Conservation (phyloP, 2,113 vertebrate species). For the Pipa parva region DNA sequence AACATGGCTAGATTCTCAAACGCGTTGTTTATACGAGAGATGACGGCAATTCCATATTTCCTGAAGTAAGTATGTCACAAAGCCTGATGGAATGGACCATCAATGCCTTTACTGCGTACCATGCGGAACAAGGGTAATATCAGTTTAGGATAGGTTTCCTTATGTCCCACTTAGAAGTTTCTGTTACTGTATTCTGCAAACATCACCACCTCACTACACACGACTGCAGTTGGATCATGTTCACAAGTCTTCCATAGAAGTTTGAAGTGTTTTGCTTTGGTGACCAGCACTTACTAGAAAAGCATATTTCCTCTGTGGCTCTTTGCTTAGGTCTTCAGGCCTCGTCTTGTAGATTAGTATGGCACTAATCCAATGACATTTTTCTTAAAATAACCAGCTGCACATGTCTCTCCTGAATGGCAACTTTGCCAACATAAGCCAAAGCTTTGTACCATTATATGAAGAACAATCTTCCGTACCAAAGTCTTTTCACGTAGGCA, state of each 20-base stretch:
- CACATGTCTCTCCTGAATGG: no score
- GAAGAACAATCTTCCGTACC: no score
- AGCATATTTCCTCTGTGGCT: no score
- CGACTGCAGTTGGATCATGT: constrained; percentile 16
- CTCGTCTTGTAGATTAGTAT: constrained; percentile 52
- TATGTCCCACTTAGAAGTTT: constrained; percentile 39
- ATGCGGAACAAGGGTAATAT: constrained; percentile 48
- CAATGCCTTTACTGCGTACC: constrained; percentile 51
- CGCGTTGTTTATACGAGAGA: constrained; percentile 17
- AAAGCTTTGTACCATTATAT: no score
- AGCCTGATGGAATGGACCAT: no score
- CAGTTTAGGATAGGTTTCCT: neutral
- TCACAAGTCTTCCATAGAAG: constrained; percentile 42
- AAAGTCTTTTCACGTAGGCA: no score
- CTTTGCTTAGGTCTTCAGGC: no score
- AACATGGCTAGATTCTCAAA: constrained; percentile 51
- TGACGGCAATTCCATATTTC: no score
- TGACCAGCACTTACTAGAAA: constrained; percentile 45
- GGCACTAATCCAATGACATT: constrained; percentile 46
- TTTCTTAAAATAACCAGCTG: neutral
- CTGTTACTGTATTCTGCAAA: constrained; percentile 43
- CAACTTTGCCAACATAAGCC: no score
- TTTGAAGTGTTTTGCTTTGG: constrained; percentile 44
- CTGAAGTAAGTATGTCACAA: no score
- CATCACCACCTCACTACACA: constrained; percentile 41